Evolutionary conservation across 2,113 vertebrate genomes (phyloP), one percentile per base, ranked within the genome.

Genomic region (Enhydra lutris): DNA sequence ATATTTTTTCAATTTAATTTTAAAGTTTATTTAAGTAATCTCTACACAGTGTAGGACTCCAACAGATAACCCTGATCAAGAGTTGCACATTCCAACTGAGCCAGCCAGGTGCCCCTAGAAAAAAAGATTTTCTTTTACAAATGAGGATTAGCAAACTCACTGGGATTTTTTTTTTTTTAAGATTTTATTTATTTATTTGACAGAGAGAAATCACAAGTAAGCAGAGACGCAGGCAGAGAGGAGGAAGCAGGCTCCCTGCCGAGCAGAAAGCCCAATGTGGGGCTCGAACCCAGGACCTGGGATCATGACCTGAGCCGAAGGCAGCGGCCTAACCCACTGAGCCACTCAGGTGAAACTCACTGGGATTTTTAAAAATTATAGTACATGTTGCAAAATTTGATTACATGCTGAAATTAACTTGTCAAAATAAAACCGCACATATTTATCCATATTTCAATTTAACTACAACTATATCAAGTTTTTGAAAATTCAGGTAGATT

Each of bases 361-460:
- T 15, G 67, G 18, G 5, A 52, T 52, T 65, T 80, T 81, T 18
- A 52, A 87, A 63, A 63, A 89, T 45, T 91, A 84, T 23, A 84
- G 14, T 47, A 78, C 2, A 29, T 36, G 24, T 18, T 82, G 3
- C 39, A 94, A 92, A 95, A 95, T 81, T 3, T 71, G 23, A 59
- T 52, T 34, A 63, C 52, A 91, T 45, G 20, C 15, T 24, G 7
- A 91, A 96, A 92, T 92, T 59, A 57, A 52, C 24, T 95, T 81
- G 65, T 91, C 45, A 95, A 96, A 94, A 91, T 87, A 63, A 29
- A 96, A 95, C 18, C 42, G 79, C 14, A 91, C 91, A 1, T 74
- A 89, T 29, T 61, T 71, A 91, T 52, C 45, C 39, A 24, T 52
- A 86, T 59, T 94, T 73, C 81, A 82, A 96, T 14, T 67, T 74